Base-by-base conservation (phyloP, 2,888 invertebrate species). In the Lithophane ornitopus region DNA sequence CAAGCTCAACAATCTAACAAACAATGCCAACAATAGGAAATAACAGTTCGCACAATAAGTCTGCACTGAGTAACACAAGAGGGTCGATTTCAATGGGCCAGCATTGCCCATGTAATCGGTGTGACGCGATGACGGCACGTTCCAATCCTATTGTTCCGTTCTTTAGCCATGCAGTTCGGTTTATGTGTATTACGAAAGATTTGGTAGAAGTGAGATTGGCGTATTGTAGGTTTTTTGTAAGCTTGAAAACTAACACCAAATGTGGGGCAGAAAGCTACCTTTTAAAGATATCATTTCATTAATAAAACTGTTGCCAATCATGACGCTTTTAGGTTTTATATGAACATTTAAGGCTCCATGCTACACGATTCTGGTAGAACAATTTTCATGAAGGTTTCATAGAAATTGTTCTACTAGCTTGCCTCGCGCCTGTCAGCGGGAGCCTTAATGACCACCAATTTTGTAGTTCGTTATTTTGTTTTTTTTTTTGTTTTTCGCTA, bases 81-180 rank as follows among this genome's bases (percentile, higher is more conserved):
- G 65, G 46, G 28, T 16, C 26, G 49, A 69, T 61, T 71, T 81
- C 85, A 85, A 82, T 85, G 22, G 69, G 26, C 56, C 65, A 66
- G 61, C 54, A 69, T 72, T 14, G 34, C 12, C 46, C 63, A 19
- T 65, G 8, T 58, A 77, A 79, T 69, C 52, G 67, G n/a, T 70
- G n/a, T n/a, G n/a, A n/a, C n/a, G n/a, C n/a, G n/a, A 58, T 61
- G 67, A 39, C 59, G 68, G 56, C 75, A 80, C 81, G 70, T 71
- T 7, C 22, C 16, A 12, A n/a, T 54, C 56, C 75, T 66, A 81
- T 85, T 34, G 81, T 46, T 16, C 8, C 11, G n/a, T 52, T 69
- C 39, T 65, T 65, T 52, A 65, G 14, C 34, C n/a, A 65, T 71
- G 74, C 61, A 67, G 56, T 84, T 69, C 0, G 0, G 0, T 74